Base-by-base conservation (phyloP, 2,797 vertebrate genomes). In the Amphiprion clarkii region DNA sequence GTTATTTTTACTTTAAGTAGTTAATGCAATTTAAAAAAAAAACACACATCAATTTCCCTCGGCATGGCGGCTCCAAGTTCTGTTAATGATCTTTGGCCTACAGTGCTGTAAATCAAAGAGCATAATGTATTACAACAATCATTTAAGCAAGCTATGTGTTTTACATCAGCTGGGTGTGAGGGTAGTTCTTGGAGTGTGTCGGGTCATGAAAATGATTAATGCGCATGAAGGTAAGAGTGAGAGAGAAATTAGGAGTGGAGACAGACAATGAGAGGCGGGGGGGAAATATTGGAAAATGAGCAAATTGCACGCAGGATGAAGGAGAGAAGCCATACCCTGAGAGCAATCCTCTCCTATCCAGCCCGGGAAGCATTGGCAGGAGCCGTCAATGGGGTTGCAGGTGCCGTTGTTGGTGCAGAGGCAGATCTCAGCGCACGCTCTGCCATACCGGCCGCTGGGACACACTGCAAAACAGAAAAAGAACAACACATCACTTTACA, bases 341-440 rank as follows among this genome's bases (percentile, higher is more conserved):
- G 98, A 98, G 89, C 98, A 99, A 91, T 99, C 97, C 1, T 91
- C 95, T 82, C 97, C 97, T 10, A 98, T 98, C 98, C 98, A 99
- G 49, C 98, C 98, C 0, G 98, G 96, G 64, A 97, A 97, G 53
- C 98, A 99, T 71, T 99, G 98, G 84, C 98, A 99, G 2, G 97
- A 97, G 23, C 98, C 98, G 2, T 99, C 98, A 0, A 97, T 96
- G 48, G 98, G 97, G 74, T 97, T 99, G 92, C 98, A 99, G 54
- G 98, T 99, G 67, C 97, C 96, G 0, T 99, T 99, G 95, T 99
- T 99, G 21, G 96, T 97, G 90, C 98, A 99, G 85, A 94, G 88
- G 48, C 98, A 99, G 76, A 94, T 87, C 89, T 98, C 95, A 0
- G 93, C 90, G 46, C 98, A 99, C 81, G 94, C 93, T 87, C 96